These are phyloP conservation scores for Vulpes ferrilata DNA, from an alignment of 2,113 vertebrate genomes.

Conservation along the genomic window DNA sequence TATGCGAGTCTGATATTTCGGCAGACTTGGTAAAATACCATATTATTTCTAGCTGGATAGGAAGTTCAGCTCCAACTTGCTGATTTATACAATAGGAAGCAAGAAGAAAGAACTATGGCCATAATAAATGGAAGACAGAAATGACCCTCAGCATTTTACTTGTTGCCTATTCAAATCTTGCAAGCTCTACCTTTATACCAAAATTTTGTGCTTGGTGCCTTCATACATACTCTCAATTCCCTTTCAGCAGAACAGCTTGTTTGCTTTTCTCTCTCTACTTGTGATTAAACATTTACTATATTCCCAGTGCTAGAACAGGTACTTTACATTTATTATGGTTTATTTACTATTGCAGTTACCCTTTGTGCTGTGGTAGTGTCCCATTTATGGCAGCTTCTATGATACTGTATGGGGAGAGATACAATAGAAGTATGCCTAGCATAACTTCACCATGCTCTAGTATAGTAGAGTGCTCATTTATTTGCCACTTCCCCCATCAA, in stretches of 20 bases:
- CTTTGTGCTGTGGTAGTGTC: too few species aligned
- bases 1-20: neutral
- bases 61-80: neutral
- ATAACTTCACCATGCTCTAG: neutral
- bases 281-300: neutral
- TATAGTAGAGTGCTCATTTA: neutral
- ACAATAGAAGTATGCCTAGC: neutral
- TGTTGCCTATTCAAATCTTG: neutral
- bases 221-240: neutral
- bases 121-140: neutral
- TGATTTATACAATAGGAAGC: neutral
- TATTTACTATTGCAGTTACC: neutral
- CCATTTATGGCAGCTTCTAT: neutral
- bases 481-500: neutral
- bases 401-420: neutral
- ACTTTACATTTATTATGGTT: neutral
- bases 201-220: neutral
- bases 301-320: rapidly evolving
- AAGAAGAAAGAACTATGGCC: neutral
- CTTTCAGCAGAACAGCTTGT: neutral
- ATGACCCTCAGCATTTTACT: neutral
- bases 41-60: neutral
- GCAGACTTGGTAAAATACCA: neutral
- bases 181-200: neutral
- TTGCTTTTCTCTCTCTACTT: neutral